A percentile compares a stretch with the other conserved stretches of the same genome.
Conservation (phyloP, 37 sponge, comb jelly and placozoan species). For the Spongia lamella region DNA sequence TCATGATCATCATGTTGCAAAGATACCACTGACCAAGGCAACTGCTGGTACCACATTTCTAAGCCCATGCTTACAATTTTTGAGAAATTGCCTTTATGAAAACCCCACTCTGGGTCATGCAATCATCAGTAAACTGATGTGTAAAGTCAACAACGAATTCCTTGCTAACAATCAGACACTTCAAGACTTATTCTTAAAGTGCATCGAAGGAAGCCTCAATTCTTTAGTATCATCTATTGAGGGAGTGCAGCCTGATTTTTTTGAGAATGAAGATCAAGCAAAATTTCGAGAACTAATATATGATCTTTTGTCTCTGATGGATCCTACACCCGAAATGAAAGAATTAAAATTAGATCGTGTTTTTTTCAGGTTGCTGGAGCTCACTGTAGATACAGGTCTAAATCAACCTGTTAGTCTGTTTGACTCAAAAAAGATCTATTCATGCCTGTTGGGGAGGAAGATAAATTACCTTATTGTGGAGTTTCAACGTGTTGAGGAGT, state of each 20-base stretch:
- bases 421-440: constrained; percentile 42
- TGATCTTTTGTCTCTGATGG: constrained; percentile 55
- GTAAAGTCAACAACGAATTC: constrained; percentile 3
- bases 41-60: constrained; percentile 2
- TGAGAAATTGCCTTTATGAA: constrained; percentile 21
- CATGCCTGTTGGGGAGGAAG: constrained; percentile 71
- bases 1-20: constrained; percentile 52
- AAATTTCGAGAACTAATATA: constrained; percentile 13
- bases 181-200: constrained; percentile 60
- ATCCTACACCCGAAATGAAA: constrained; percentile 42
- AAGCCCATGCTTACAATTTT: too few relatives aligned
- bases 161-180: constrained; percentile 52
- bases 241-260: not conserved
- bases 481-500: constrained; percentile 76
- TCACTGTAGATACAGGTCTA: not conserved
- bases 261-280: constrained; percentile 6
- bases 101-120: constrained; percentile 64
- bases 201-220: constrained; percentile 45
- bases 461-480: constrained; percentile 44
- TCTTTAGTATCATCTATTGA: constrained; percentile 8
- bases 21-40: not conserved
- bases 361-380: constrained; percentile 48
- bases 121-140: constrained; percentile 47
- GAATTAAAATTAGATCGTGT: constrained; percentile 40
- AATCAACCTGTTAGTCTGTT: constrained; percentile 2